A percentile compares a stretch with the other conserved stretches of the same genome.
Evolutionary conservation across 2,113 vertebrate genomes (phyloP).

Genomic region (Lagopus muta): DNA sequence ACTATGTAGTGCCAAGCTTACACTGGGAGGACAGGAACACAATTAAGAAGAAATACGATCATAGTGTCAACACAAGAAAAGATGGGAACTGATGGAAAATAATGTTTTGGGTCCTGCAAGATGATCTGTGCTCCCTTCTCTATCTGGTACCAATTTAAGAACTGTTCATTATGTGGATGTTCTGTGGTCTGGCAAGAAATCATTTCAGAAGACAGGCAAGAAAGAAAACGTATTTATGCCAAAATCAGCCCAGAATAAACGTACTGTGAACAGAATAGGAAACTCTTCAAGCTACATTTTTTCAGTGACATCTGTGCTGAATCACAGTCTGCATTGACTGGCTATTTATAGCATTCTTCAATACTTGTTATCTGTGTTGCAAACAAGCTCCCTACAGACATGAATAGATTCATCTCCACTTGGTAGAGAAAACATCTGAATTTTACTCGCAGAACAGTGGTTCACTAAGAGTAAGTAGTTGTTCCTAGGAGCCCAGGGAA

Average conservation of each 20-base stretch:
- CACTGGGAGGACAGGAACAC: background rate
- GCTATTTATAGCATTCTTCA: background rate
- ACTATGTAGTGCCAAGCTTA: background rate
- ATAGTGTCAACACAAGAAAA: background rate
- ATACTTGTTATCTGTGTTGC: background rate
- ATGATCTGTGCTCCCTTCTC: background rate
- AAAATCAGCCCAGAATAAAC: slow-evolving; percentile 1
- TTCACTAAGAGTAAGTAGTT: background rate
- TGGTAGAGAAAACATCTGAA: background rate
- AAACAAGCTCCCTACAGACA: background rate
- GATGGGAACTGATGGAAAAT: background rate
- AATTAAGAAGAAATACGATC: background rate
- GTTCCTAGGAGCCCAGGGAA: background rate
- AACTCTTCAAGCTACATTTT: background rate
- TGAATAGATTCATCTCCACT: background rate
- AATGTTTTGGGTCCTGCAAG: background rate
- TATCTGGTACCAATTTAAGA: background rate
- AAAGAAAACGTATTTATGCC: slow-evolving; percentile 5
- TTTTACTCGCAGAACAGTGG: background rate
- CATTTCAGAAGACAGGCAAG: slow-evolving; percentile 6
- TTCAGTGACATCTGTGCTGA: background rate
- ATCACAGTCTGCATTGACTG: background rate
- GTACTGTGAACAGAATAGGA: background rate
- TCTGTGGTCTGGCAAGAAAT: background rate
- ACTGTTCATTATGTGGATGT: background rate